Base-by-base conservation (phyloP, 2,113 vertebrate genomes). In the Lethenteron reissneri region DNA sequence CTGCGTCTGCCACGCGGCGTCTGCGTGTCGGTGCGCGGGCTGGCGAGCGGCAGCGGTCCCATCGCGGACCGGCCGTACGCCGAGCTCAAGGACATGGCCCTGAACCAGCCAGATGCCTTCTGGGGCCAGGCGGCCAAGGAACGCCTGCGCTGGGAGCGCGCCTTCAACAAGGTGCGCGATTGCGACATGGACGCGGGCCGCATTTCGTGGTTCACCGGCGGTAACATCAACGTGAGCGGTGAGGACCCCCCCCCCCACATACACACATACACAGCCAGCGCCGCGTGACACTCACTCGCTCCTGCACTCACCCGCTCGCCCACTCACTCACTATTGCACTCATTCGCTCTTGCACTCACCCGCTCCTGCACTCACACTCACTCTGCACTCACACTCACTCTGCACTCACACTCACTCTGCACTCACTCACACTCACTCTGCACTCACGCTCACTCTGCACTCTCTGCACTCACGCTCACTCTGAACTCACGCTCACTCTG, bases 91-190 rank as follows among this genome's bases (percentile, higher is more conserved):
- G 79, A 80, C 14, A 75, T 80, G 12, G 86, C 83, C 1, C 77
- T 85, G 59, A 76, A 80, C 57, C 75, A 77, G 75, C 71, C 72
- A 4, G 79, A 83, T 12, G 12, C 57, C 25, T 86, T 87, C 78
- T 86, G 84, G 85, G 82, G 80, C 58, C 74, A 75, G 0, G 73
- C 81, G 56, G 84, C 79, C 69, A 80, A 79, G 8, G 81, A 78
- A 7, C 76, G 83, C 1, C 80, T 86, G 12, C 80, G 72, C 56
- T 86, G 84, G 84, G 84, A 80, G 71, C 76, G 71, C 2, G 79
- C 83, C 3, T 86, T 85, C 73, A 76, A 76, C 73, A 74, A 78
- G 1, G 81, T 83, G 3, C 81, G 80, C 72, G 76, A 84, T 81
- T 86, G 83, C 0, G 56, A 85, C 60, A 78, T 86, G 58, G 76